A percentile compares a stretch with the other conserved stretches of the same genome.
These are phyloP conservation scores for Bucco capensis DNA, from an alignment of 2,113 vertebrate genomes.

Conservation along the genomic window DNA sequence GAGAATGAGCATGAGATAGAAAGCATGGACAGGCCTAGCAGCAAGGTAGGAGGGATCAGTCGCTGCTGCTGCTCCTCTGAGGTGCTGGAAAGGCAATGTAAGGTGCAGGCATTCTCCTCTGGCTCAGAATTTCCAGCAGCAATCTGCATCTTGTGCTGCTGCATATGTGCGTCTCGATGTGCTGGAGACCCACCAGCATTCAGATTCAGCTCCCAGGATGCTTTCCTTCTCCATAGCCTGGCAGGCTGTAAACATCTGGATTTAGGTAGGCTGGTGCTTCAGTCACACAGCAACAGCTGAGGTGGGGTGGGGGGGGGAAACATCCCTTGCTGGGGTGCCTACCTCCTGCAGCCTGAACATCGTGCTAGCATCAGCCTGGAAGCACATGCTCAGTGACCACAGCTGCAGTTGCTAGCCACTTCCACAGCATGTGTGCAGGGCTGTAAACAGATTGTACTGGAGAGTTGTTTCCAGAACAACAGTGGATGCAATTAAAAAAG, in stretches of 20 bases:
- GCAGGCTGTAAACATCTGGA: not conserved
- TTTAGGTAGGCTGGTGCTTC: not conserved
- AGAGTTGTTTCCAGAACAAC: slow-evolving; percentile 49
- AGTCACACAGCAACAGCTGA: not conserved
- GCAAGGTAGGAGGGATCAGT: not conserved
- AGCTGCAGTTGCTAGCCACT: slow-evolving; percentile 40
- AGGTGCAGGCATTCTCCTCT: not conserved
- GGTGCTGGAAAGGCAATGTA: not conserved
- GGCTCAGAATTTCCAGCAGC: not conserved
- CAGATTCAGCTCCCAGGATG: not conserved
- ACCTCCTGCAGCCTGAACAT: not conserved
- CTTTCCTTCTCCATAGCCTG: not conserved
- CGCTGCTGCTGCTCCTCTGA: not conserved
- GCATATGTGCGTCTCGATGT: not conserved
- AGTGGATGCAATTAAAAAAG: slow-evolving; percentile 62
- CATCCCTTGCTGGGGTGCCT: not conserved
- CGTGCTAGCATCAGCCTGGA: not conserved
- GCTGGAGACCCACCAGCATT: not conserved
- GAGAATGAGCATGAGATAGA: not conserved
- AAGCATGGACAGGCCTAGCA: not conserved
- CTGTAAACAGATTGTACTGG: slow-evolving; percentile 56
- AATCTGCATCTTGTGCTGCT: not conserved
- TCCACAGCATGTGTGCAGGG: not conserved
- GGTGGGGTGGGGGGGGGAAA: not conserved
- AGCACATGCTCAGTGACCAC: not conserved